Base-by-base conservation (phyloP, 2,888 invertebrate species). In the Urechis unicinctus region DNA sequence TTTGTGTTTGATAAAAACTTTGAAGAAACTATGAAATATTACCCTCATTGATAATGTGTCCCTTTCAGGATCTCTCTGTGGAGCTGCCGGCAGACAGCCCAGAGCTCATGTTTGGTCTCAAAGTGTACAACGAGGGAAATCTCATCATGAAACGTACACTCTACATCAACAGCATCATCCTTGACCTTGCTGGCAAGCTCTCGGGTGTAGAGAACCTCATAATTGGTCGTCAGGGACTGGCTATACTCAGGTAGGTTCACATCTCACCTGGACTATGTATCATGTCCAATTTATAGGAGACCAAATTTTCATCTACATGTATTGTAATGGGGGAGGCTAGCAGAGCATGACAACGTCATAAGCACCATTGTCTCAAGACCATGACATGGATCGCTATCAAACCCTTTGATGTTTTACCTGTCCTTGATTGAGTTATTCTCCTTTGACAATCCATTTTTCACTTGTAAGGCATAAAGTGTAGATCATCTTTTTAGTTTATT, bases 71-170 rank as follows among this genome's bases (percentile, higher is more conserved):
- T 9, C 57, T 69, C 25, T 54, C 50, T 4, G 62, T 65, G 1
- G 63, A 65, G 41, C 59, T 70, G 3, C 66, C 67, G 17, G 54
- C 53, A 9, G 64, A 62, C 25, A 66, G 62, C 30, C 70, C 70
- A 3, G 64, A 68, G 42, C 52, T 70, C 13, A 59, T 63, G 61
- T 70, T 67, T 62, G 66, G 68, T 13, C 45, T 68, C 43, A 26
- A 49, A 13, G 51, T 59, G 4, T 57, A 59, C 36, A 13, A 42
- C n/a, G 62, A 60, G 21, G 66, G 67, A 3, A 50, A 54, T 13
- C 58, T 68, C 57, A 53, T 56, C 28, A 62, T 64, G 1, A 64
- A 63, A 31, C 55, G 57, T 24, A 53, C 55, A 22, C 56, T 70
- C 9, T 59, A 59, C 4, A 60, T 70, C 6, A 65, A 63, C 13